Evolutionary conservation across 2,113 vertebrate species (phyloP), one percentile per base, ranked within the genome.

Genomic region (Poeciliopsis prolifica): DNA sequence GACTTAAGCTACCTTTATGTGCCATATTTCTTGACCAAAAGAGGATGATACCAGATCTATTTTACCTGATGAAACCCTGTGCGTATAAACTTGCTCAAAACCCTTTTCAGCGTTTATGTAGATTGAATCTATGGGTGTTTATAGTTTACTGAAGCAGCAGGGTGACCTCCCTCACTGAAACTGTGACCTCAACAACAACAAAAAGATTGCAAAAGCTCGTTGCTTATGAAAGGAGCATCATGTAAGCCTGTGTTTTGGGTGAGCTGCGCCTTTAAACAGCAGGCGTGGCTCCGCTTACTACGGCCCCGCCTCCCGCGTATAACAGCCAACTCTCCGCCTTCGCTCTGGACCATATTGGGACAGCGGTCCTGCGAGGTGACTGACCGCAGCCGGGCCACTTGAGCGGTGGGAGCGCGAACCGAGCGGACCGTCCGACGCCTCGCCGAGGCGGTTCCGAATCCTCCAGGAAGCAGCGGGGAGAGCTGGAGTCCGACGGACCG

Each of bases 231-330:
- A 86, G 62, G 67, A 35, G 60, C 70, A 69, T 76, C 87, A 76
- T 1, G 30, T 81, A 74, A 80, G 72, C 58, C 60, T n/a, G 17
- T 28, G 58, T 86, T 83, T 70, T 75, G 31, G 13, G 77, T 29
- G 77, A 5, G 3, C 90, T 93, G 93, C 66, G 3, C 48, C 93
- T 95, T 95, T 95, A 95, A 95, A 58, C 1, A 4, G 69, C 11
- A 19, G 93, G 94, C 90, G 94, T 85, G 92, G 87, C 86, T 84
- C 77, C 15, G 0, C 61, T 58, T 83, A 90, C 80, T 91, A 91
- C 82, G 71, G 82, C 81, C 86, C 89, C 44, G 89, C 92, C 93
- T 4, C 67, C 54, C 88, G 91, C 94, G 91, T 86, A 90, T 91
- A 94, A 83, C 74, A 72, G 35, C 64, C 80, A 19, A 19, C 75